phyloP scores from a whole-genome alignment of 2,797 vertebrate species.

The Cottoperca gobio region DNA sequence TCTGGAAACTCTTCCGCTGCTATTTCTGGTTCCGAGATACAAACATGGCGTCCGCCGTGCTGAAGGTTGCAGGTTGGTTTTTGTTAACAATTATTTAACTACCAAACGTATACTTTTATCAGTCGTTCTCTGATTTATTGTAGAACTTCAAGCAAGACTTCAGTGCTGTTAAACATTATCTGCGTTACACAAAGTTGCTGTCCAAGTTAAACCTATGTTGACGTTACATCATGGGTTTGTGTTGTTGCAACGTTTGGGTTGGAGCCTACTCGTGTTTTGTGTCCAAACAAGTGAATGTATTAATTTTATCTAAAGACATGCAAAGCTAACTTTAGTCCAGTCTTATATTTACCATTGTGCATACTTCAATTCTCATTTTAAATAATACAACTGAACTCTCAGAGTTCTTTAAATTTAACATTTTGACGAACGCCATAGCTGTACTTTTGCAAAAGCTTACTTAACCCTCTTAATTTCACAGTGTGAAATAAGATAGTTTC shows the following conservation, averaged over 20 bases:
- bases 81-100: not conserved
- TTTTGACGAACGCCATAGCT: not conserved
- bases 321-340: not conserved
- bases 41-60: conserved; percentile 84
- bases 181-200: not conserved
- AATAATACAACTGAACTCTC: not conserved
- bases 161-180: not conserved
- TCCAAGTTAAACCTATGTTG: not conserved
- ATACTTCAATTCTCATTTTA: not conserved
- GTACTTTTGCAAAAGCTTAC: not conserved
- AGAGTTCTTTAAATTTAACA: not conserved
- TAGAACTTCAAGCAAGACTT: not conserved
- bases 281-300: not conserved
- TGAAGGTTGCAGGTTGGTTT: conserved; percentile 86
- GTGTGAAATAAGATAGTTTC: no score
- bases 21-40: conserved; percentile 56
- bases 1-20: conserved; percentile 56
- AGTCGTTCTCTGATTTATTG: not conserved
- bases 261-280: not conserved
- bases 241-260: not conserved
- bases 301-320: not conserved
- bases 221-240: not conserved
- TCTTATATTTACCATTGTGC: not conserved
- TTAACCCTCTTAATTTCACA: not conserved
- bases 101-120: fast-evolving